phyloP scores from a whole-genome alignment of 2,797 vertebrate species.

The Muraenolepis orangiensis region DNA sequence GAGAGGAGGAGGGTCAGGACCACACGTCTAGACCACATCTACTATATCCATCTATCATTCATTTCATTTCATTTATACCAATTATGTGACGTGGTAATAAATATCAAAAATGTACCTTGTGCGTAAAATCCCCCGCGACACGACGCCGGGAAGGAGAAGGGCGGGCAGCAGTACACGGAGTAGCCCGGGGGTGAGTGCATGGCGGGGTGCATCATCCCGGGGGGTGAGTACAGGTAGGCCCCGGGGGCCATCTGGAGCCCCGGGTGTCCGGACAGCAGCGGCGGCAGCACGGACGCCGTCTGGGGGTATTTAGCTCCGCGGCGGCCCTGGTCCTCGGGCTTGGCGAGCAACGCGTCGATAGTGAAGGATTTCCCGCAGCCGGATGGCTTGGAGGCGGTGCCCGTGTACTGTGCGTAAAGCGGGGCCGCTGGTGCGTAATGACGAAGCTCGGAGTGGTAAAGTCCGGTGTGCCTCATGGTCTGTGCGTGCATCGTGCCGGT shows the following conservation, averaged over 20 bases:
- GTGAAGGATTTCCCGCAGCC: constrained; percentile 78
- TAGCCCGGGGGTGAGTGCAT: constrained; percentile 55
- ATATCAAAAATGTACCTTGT: constrained; percentile 72
- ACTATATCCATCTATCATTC: too few species aligned
- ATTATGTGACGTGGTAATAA: too few species aligned
- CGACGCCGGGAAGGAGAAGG: constrained; percentile 61
- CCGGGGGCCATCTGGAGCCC: constrained; percentile 50
- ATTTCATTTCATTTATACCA: too few species aligned
- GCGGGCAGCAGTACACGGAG: constrained; percentile 71
- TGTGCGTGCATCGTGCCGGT: constrained; percentile 68
- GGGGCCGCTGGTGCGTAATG: constrained; percentile 50
- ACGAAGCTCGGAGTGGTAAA: constrained; percentile 55
- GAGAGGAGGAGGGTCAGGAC: not conserved
- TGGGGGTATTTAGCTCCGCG: constrained; percentile 26
- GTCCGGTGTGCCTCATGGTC: constrained; percentile 46
- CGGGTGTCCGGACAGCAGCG: too few species aligned
- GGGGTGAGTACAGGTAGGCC: constrained; percentile 55
- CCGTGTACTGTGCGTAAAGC: constrained; percentile 48
- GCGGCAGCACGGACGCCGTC: constrained; percentile 24
- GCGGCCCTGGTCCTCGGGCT: constrained; percentile 54
- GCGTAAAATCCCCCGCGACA: constrained; percentile 68
- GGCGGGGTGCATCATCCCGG: constrained; percentile 49
- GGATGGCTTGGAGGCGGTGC: constrained; percentile 50
- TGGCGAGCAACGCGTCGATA: constrained; percentile 81
- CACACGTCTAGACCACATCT: not conserved